Evolutionary conservation across 2,113 vertebrate species (phyloP), one percentile per base, ranked within the genome.

Genomic region (Gobius niger): DNA sequence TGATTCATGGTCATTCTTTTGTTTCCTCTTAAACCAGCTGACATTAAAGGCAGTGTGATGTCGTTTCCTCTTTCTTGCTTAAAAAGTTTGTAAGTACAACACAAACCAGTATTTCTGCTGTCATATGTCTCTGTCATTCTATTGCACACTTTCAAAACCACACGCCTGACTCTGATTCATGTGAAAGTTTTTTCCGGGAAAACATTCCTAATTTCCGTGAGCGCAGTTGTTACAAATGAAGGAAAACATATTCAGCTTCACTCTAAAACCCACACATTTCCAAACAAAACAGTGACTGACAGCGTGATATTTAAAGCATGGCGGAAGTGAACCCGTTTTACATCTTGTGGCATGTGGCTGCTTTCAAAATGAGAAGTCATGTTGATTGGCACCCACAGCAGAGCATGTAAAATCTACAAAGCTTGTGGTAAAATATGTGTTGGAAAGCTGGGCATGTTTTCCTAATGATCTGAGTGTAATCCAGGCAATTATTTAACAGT

Each of bases 21-120:
- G 63, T 61, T 66, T 68, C 24, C 47, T 0, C 5, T 67, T n/a
- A 72, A 60, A 77, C 46, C 56, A 62, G 24, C 0, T 1, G 62
- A 44, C 9, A 57, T 16, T 1, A 19, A 53, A 12, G 47, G 16
- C 67, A 71, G 40, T 34, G 12, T 40, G 11, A 63, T 82, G 78
- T 80, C 44, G 65, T 66, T 82, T 87, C 73, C 79, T 70, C 75
- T 76, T 76, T 2, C 62, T 47, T 0, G n/a, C 50, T 68, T 74
- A 59, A 65, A 74, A 54, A 60, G 24, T 40, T 68, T 50, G 72
- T 82, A 78, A 72, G 53, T 77, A 71, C 9, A 12, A 75, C 68
- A 78, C 42, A 54, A 8, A 74, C 79, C 77, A 44, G 74, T 80
- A 68, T 46, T 81, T 80, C 47, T 61, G 75, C 53, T 76, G 75